Evolutionary conservation across 2,888 invertebrate species (phyloP), one percentile per base, ranked within the genome.

Genomic region (Willowsia nigromaculata): DNA sequence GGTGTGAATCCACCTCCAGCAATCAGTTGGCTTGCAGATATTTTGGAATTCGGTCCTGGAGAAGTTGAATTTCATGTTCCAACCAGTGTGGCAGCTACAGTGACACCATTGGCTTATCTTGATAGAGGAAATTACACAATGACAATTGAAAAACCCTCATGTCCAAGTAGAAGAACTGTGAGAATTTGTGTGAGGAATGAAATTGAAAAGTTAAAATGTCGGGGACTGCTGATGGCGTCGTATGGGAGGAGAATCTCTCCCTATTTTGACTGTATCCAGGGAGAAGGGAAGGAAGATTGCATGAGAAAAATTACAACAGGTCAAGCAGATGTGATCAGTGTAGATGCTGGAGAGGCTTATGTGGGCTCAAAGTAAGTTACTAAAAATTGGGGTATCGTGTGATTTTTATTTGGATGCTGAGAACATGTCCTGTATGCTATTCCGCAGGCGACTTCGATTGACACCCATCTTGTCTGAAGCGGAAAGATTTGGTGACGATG

Each of bases 201-300:
- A 47, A 95, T 95, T 1, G 97, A 97, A 91, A 93, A 96, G 90
- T 94, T 95, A 22, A 98, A 98, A 93, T 98, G 98, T 93, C 94
- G 95, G 37, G 95, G 95, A 0, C 95, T 98, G 93, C 95, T 95
- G 0, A 95, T 95, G 89, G 96, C 96, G 40, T 96, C 97, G 0
- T 96, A 96, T 93, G 96, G 97, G 1, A 95, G 97, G 85, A 96
- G 97, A 93, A 96, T 97, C 59, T 95, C 97, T 6, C 98, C 98
- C 0, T 95, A 96, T 91, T 95, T 98, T 74, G 96, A 96, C 93
- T 98, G 98, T 93, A 94, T 96, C 0, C 94, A 95, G 90, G 95
- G 96, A 62, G 94, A 95, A 53, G 95, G 95, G 33, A 95, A 95
- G 71, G 95, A 95, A 7, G 95, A 95, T 15, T 98, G 98, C 93